Evolutionary conservation across 2,113 vertebrate species (phyloP).

Genomic region (Pterocles burchelli): DNA sequence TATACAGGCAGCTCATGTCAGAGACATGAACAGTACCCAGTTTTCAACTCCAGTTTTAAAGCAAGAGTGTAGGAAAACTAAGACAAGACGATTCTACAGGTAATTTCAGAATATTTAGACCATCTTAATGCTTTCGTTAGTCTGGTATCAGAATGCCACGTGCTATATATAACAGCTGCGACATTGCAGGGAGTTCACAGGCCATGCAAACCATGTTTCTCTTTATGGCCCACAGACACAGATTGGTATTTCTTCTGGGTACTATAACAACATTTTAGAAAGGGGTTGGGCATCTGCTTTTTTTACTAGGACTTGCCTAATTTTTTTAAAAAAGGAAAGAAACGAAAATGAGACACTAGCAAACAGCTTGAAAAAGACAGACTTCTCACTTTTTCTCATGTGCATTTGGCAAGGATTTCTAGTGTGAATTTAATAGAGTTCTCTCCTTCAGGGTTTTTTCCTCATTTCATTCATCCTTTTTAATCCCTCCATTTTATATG

Average conservation of each 20-base stretch:
- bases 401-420: background rate
- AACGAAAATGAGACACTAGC: background rate
- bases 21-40: background rate
- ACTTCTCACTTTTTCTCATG: background rate
- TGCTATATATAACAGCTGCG: slow-evolving; percentile 37
- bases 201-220: background rate
- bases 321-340: background rate
- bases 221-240: background rate
- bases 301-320: background rate
- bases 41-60: background rate
- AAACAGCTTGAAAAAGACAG: background rate
- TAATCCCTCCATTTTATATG: slow-evolving; percentile 21
- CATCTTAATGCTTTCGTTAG: background rate
- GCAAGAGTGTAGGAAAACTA: background rate
- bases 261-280: background rate
- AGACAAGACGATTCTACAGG: background rate
- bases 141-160: background rate
- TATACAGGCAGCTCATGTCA: background rate
- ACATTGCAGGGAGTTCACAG: slow-evolving; percentile 16
- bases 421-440: background rate
- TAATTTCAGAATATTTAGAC: background rate
- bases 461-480: slow-evolving; percentile 20
- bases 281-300: background rate
- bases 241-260: background rate
- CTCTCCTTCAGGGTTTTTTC: slow-evolving; percentile 9